These are phyloP conservation scores for Phylloscopus trochilus DNA, from an alignment of 2,113 vertebrate species.

Conservation along the genomic window DNA sequence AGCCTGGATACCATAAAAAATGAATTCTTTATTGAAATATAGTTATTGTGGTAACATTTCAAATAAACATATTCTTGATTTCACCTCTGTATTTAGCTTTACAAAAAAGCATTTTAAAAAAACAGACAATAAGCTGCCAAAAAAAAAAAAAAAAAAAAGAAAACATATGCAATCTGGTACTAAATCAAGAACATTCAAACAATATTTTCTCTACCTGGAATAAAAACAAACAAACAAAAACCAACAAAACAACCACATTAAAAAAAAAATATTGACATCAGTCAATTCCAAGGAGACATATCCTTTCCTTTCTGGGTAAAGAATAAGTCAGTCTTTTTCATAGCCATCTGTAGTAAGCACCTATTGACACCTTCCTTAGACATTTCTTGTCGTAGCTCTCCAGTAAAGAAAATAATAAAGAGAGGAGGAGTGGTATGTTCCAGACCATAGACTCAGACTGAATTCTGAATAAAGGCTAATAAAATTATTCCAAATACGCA, in stretches of 20 bases:
- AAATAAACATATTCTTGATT: not conserved
- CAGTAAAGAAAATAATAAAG: not conserved
- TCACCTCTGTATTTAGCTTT: not conserved
- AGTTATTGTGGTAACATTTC: not conserved
- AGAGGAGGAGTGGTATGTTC: not conserved
- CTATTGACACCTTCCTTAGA: not conserved
- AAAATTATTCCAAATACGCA: not conserved
- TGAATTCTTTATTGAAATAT: not conserved
- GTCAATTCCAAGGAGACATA: not conserved
- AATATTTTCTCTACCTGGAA: not conserved
- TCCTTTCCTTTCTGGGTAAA: not conserved
- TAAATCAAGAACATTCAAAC: not conserved
- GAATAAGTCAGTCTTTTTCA: not conserved
- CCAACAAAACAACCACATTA: too few species aligned
- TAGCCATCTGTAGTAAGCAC: not conserved
- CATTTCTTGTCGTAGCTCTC: not conserved
- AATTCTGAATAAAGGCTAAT: not conserved
- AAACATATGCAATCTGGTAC: not conserved
- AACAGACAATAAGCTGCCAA: not conserved
- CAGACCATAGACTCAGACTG: not conserved
- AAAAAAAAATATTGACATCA: not conserved
- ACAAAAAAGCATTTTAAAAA: not conserved
- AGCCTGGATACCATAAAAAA: not conserved
- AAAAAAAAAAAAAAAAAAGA: not conserved
- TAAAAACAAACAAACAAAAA: not conserved